Base-by-base conservation (phyloP, 2,797 vertebrate species). In the Brotula barbata region DNA sequence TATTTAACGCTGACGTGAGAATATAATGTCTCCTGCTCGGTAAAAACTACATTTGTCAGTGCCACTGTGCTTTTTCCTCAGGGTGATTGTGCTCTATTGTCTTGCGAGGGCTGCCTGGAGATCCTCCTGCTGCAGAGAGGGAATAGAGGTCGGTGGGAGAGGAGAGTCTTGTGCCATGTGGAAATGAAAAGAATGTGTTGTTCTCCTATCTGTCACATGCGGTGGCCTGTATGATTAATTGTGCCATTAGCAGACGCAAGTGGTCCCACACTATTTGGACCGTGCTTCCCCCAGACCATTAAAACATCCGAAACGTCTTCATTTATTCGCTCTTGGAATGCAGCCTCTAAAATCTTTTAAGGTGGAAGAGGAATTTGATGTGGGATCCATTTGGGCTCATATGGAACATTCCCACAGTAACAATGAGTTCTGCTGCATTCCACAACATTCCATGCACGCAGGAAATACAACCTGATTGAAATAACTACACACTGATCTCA, bases 21-120 rank as follows among this genome's bases (percentile, higher is more conserved):
- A 82, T 83, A 84, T 86, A 88, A 84, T 88, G 89, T 89, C 77
- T 88, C 84, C 62, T 77, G 84, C 82, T 81, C 85, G 75, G 81
- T 86, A 86, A 90, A 91, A 90, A 84, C 87, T 83, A 87, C 90
- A 92, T 92, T 92, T 89, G 85, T 91, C 90, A 90, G 74, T 88
- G 89, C 88, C 89, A 90, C 80, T 28, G 70, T 61, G 82, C 84
- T 87, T 87, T 89, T 84, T 86, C 81, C 86, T 82, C 68, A 10
- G 71, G 80, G 88, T 90, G 87, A 91, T 90, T 89, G 88, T 84
- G 82, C 62, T 34, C 63, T 73, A 82, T 91, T 91, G 89, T 90
- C 83, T 86, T 82, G 66, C 59, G 28, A 78, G n/a, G 74, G 59
- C 86, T 81, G 89, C 86, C 84, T 86, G 80, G 83, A 87, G 87